Base-by-base conservation (phyloP, 1,140 invertebrate genomes). In the Patella vulgata region DNA sequence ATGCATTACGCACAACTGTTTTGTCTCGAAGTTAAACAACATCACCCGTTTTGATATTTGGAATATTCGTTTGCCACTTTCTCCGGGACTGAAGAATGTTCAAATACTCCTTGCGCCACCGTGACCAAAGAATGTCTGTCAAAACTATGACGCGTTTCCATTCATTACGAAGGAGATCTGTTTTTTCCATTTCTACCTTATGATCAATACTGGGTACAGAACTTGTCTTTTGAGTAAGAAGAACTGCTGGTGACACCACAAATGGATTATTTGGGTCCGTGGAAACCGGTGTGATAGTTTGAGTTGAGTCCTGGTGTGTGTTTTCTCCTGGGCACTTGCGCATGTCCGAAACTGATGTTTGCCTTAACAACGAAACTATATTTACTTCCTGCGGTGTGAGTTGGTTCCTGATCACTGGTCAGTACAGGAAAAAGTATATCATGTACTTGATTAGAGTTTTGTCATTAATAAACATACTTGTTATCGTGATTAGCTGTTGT, bases 91-190 rank as follows among this genome's bases (percentile, higher is more conserved):
- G 66, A 0, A 72, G 44, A n/a, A n/a, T n/a, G n/a, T n/a, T n/a
- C n/a, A n/a, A n/a, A n/a, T n/a, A 66, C 12, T 66, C 56, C 19
- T 33, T 21, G 25, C 39, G 51, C 59, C 59, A 66, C 9, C 47
- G 54, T 44, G 55, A 46, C 63, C 68, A 66, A 42, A 70, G 66
- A 2, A 8, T 12, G 17, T 70, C 48, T 2, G 68, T 58, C 2
- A 73, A n/a, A 51, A 57, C 36, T n/a, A n/a, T 28, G 66, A 63
- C 67, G 33, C 57, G 47, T 54, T 65, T 69, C 67, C 67, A 65
- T 46, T 68, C 61, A 39, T 30, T 39, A 23, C 58, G 53, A 21
- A 61, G 56, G 0, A 63, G 33, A 36, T 73, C 63, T 30, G 62
- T 64, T 4, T 67, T 25, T 17, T 56, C 60, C 2, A 12, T 5